These are phyloP conservation scores for Prostheceraeus crozeri DNA, from an alignment of 2,888 invertebrate species.

Conservation along the genomic window DNA sequence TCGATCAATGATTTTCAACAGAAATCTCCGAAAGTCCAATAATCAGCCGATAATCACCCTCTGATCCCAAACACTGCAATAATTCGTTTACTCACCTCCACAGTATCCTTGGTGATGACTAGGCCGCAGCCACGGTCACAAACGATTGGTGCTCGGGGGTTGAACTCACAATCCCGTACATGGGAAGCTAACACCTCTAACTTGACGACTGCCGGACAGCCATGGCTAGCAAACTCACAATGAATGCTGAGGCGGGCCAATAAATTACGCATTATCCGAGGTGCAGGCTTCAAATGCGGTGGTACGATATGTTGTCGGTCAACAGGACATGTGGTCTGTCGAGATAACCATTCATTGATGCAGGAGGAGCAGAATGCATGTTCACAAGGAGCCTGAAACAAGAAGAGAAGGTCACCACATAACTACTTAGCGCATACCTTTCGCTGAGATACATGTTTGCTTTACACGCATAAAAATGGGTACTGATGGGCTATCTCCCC, in stretches of 20 bases:
- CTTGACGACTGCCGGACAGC: constrained; percentile 75
- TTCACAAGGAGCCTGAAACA: constrained; percentile 49
- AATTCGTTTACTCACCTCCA: constrained; percentile 61
- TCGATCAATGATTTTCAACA: too few species aligned
- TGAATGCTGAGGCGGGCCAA: constrained; percentile 70
- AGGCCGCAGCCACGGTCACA: constrained; percentile 89
- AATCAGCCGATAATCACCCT: too few species aligned
- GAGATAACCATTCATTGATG: constrained; percentile 47
- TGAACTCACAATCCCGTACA: constrained; percentile 81
- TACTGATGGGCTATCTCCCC: too few species aligned
- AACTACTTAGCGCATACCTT: too few species aligned
- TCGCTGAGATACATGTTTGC: too few species aligned
- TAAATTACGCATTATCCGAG: constrained; percentile 57
- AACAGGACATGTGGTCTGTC: constrained; percentile 48
- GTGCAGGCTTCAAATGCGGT: constrained; percentile 44
- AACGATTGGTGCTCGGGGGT: constrained; percentile 83
- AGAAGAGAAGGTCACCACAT: constrained; percentile 47
- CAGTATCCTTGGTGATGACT: constrained; percentile 85
- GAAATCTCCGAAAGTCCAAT: too few species aligned
- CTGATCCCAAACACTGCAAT: too few species aligned
- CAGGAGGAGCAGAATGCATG: constrained; percentile 48
- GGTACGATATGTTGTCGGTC: constrained; percentile 44
- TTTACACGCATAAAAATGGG: too few species aligned
- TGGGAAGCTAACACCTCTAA: constrained; percentile 75
- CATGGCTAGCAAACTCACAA: constrained; percentile 81